Conservation (phyloP, 1,140 invertebrate species). For the Delia radicum region DNA sequence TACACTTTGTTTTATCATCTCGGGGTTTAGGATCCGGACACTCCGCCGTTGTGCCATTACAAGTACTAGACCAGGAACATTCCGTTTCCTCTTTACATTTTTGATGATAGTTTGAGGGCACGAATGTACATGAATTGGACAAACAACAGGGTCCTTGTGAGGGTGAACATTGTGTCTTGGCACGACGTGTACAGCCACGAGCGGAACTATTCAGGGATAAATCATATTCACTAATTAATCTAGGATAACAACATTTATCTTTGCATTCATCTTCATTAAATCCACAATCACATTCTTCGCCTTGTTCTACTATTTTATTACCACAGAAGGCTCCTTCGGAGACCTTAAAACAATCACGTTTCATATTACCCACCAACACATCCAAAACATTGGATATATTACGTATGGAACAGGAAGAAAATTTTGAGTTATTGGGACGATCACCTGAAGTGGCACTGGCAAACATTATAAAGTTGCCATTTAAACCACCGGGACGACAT, state of each 20-base stretch:
- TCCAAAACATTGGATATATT: conserved; percentile 95
- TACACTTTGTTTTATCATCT: conserved; percentile 80
- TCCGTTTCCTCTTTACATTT: conserved; percentile 84
- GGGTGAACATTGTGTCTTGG: conserved; percentile 87
- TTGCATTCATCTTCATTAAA: conserved; percentile 92
- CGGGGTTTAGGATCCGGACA: conserved; percentile 81
- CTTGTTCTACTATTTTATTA: conserved; percentile 97
- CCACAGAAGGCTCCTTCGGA: conserved; percentile 96
- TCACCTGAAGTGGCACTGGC: conserved; percentile 93
- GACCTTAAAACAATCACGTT: conserved; percentile 92
- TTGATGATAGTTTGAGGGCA: conserved; percentile 63
- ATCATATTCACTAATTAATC: conserved; percentile 71
- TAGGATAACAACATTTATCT: conserved; percentile 92
- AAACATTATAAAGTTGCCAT: conserved; percentile 97
- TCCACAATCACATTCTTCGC: conserved; percentile 98
- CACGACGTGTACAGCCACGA: conserved; percentile 75
- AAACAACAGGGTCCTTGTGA: conserved; percentile 96
- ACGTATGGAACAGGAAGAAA: conserved; percentile 88
- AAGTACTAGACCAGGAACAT: conserved; percentile 81
- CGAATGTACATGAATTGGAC: conserved; percentile 78
- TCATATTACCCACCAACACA: conserved; percentile 86
- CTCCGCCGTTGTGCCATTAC: conserved; percentile 80
- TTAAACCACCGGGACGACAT: conserved; percentile 84
- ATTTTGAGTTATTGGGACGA: conserved; percentile 91
- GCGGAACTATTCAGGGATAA: conserved; percentile 69